These are phyloP conservation scores for Eulithis testata DNA, from an alignment of 2,888 invertebrate species.

Conservation along the genomic window DNA sequence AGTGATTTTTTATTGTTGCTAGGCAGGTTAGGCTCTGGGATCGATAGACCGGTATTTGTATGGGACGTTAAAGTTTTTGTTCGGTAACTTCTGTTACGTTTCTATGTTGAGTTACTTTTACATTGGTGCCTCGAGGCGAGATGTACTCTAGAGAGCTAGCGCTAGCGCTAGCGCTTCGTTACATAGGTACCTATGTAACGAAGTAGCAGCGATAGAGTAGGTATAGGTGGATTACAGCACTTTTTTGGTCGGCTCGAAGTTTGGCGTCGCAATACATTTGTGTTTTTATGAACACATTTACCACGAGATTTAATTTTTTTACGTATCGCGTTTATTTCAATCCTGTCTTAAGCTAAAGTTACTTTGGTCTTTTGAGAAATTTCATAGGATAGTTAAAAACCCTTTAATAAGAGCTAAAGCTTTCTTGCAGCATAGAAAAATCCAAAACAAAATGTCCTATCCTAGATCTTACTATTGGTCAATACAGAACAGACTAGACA, in stretches of 20 bases:
- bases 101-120: slow-evolving; percentile 1
- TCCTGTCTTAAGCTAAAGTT: too few species aligned
- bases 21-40: slow-evolving; percentile 8
- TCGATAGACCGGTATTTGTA: slow-evolving; percentile 16
- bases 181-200: too few species aligned
- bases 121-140: not conserved
- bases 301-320: not conserved
- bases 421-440: too few species aligned
- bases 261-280: not conserved
- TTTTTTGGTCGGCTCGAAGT: not conserved
- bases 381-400: too few species aligned
- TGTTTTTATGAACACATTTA: not conserved
- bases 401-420: too few species aligned
- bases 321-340: too few species aligned
- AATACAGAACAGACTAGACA: too few species aligned
- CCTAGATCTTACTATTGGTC: too few species aligned
- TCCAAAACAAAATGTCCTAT: too few species aligned
- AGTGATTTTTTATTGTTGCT: slow-evolving; percentile 27
- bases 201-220: not conserved
- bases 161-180: too few species aligned
- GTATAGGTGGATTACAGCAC: not conserved
- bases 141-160: not conserved
- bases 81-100: not conserved
- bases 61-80: slow-evolving; percentile 4
- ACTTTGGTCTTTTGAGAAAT: too few species aligned